Evolutionary conservation across 2,888 invertebrate species (phyloP), one percentile per base, ranked within the genome.

Genomic region (Drosophila subsilvestris): DNA sequence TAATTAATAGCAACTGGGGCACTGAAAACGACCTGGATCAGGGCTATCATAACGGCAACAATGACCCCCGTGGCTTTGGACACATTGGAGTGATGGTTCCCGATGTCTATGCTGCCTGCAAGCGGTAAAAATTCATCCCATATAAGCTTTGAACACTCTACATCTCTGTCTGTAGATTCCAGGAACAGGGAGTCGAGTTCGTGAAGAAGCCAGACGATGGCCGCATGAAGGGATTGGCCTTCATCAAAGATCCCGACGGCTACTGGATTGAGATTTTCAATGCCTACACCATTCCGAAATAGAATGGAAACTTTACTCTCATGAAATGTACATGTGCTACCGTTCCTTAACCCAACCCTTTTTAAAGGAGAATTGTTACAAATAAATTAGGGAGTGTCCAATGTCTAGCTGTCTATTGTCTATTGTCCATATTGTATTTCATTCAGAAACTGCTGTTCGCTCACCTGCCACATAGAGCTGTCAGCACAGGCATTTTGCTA

Each of bases 251-350:
- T 91, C 98, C 98, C 0, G 98, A 98, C 91, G 98, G 98, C 32
- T 98, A 98, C 90, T 98, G 98, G 98, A 98, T 98, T 87, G 98
- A 98, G 91, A 97, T 98, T 68, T 95, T 98, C 86, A 95, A 93
- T 76, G 91, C 94, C 60, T 79, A 90, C 75, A 80, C 83, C 49
- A 88, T 92, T 18, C 58, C 29, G 29, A 58, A 42, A 14, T 44
- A 25, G 37, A 42, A 27, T 43, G 14, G 32, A 42, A 14, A 20
- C 27, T 25, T 10, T 20, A 37, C 2, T 47, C 20, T 50, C 49
- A 51, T 59, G 59, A 60, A 70, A 48, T 63, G 49, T 60, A 29
- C 49, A 53, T 53, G 43, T 37, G 45, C 43, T 51, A 37, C 55
- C 54, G 57, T 71, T 63, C 51, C 51, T 32, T 70, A 63, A 48